A percentile compares a stretch with the other conserved stretches of the same genome.
Conservation (phyloP, 30 jellyfish, hydroid and myxozoan genomes). For the Sanderia malayensis region DNA sequence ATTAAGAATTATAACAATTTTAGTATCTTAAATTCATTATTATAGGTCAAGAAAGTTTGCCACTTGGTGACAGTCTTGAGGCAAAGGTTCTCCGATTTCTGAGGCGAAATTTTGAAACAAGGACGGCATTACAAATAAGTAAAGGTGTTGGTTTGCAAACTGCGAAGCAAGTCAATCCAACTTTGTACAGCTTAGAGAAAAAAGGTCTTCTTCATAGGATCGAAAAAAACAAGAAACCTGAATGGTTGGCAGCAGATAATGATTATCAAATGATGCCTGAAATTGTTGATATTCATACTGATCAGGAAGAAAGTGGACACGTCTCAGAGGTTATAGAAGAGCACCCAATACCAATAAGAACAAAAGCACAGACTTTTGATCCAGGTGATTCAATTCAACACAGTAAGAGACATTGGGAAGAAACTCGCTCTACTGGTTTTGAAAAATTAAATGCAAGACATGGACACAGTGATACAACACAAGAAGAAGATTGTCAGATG, state of each 20-base stretch:
- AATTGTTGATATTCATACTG: background rate
- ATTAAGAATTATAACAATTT: too few relatives aligned
- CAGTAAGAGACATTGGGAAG: background rate
- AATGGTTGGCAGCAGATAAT: conserved; percentile 16
- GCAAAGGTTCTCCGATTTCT: conserved; percentile 2
- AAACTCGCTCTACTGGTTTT: background rate
- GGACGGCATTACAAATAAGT: conserved; percentile 26
- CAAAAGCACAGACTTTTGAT: background rate
- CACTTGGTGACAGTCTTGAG: conserved; percentile 8
- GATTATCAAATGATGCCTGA: conserved; percentile 17
- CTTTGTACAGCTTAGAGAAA: conserved; percentile 37
- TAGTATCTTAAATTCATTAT: too few relatives aligned
- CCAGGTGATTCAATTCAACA: background rate
- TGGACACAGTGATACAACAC: background rate
- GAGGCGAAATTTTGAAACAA: background rate
- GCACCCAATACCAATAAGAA: background rate
- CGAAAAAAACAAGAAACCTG: conserved; percentile 8
- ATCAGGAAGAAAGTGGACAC: too few relatives aligned
- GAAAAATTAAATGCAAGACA: background rate
- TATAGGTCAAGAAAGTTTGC: conserved; percentile 11
- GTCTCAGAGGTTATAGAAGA: background rate
- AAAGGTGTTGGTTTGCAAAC: conserved; percentile 40
- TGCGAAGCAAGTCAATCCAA: conserved; percentile 52
- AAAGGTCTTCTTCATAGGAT: conserved; percentile 6
- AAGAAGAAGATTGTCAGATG: background rate